Conservation (phyloP, 2,888 invertebrate species). For the Poecilobothrus nobilitatus region DNA sequence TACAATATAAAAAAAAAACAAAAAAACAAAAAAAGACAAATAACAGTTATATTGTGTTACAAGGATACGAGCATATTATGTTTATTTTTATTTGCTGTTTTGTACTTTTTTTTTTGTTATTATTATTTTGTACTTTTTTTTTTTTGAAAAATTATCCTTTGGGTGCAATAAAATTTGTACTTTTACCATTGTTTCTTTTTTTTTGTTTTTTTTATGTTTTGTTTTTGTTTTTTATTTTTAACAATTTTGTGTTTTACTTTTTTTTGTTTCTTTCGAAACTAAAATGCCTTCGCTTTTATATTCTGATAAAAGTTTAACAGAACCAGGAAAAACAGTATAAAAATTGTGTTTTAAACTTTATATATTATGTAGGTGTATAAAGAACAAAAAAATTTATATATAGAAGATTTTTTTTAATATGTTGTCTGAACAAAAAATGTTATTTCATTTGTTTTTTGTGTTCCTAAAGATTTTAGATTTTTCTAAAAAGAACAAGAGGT, state of each 20-base stretch:
- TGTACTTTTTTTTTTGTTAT: neutral
- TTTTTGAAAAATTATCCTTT: slow-evolving; percentile 4
- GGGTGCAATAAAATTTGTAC: slow-evolving; percentile 3
- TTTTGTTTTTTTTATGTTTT: neutral
- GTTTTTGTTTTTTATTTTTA: neutral
- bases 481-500: too few species aligned
- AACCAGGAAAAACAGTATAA: neutral
- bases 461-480: too few species aligned
- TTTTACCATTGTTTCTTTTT: neutral
- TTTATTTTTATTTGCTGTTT: neutral
- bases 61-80: slow-evolving; percentile 1
- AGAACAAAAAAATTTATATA: too few species aligned
- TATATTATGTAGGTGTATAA: too few species aligned
- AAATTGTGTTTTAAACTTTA: neutral
- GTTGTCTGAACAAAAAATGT: too few species aligned
- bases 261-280: neutral
- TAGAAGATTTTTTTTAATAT: too few species aligned
- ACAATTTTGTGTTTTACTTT: neutral
- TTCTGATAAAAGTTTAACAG: neutral
- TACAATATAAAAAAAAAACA: neutral
- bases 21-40: neutral
- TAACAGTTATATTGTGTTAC: slow-evolving; percentile 1
- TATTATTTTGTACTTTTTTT: neutral
- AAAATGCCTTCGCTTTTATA: neutral
- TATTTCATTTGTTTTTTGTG: too few species aligned